Evolutionary conservation across 1,140 invertebrate species (phyloP), one percentile per base, ranked within the genome.

Genomic region (Carposina sasakii): DNA sequence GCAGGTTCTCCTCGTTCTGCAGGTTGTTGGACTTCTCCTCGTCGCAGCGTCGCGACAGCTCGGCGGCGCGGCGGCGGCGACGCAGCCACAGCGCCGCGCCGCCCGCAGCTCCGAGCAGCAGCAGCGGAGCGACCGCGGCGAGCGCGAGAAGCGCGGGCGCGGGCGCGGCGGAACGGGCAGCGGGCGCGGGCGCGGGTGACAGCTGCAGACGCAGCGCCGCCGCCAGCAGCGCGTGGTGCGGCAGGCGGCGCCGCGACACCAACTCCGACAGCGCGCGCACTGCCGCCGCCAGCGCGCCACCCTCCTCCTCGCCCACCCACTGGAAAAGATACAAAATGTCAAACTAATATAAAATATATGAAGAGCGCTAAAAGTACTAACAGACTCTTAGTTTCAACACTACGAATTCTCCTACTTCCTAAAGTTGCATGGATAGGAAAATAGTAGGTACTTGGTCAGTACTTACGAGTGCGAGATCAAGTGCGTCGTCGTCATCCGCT

Each of bases 1-100:
- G 88, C 17, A 96, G 83, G 63, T 96, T 96, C 75, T 96, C 94
- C 69, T 96, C 94, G 74, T 96, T 96, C 70, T 96, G 94, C 31
- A 95, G 81, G 71, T 96, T 96, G 65, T 95, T 95, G 0, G 92
- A 93, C 66, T 95, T 95, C 62, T 95, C 93, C 72, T 94, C 92
- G 60, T 93, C 91, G 54, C 92, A 90, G 67, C 91, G 90, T 10
- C 91, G 87, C 60, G 88, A 88, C 57, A 77, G 90, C 48, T 76
- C 87, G 60, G 86, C 89, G 56, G 86, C 88, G 57, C 86, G 85
- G 71, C 82, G 71, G 71, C 87, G 59, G 66, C 85, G 43, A 47
- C 88, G 71, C 50, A 89, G 85, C 42, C 88, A 74, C 15, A 89
- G 51, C 28, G 87, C 30, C 19, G 63, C 63, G 41, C 76, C 68